These are phyloP conservation scores for Otolemur garnettii DNA, from an alignment of 2,113 vertebrate genomes.

Conservation along the genomic window DNA sequence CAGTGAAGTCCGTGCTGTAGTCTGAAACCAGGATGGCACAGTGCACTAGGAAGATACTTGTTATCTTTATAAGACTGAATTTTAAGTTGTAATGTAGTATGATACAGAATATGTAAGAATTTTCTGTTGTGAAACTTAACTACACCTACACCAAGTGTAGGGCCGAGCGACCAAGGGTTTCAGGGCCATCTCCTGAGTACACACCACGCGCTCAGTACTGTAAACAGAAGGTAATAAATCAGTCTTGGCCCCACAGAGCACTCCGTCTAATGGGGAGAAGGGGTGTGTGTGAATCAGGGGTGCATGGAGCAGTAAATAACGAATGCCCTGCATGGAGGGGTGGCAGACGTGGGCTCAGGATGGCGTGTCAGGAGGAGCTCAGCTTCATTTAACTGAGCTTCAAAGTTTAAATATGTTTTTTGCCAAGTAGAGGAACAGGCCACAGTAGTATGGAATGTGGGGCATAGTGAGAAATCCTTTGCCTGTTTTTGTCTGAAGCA, in stretches of 20 bases:
- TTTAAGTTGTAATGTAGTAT: neutral
- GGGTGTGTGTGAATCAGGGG: neutral
- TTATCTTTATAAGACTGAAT: constrained; percentile 32
- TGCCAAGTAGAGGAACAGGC: neutral
- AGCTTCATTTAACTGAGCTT: neutral
- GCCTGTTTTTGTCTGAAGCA: neutral
- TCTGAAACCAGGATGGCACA: neutral
- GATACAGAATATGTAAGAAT: constrained; percentile 21
- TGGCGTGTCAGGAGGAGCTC: neutral
- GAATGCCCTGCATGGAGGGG: neutral
- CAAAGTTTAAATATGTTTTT: neutral
- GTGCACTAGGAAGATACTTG: neutral
- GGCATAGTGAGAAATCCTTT: neutral
- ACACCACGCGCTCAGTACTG: neutral
- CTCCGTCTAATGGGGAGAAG: neutral
- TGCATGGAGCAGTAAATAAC: neutral
- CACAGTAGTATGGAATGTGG: neutral
- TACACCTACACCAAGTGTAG: neutral
- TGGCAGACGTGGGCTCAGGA: neutral
- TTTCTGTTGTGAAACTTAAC: constrained; percentile 23
- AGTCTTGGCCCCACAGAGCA: neutral
- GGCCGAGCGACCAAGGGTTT: neutral
- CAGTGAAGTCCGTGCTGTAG: neutral
- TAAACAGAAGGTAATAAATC: neutral
- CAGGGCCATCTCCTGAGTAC: neutral